These are phyloP conservation scores for Fundulus diaphanus DNA, from an alignment of 2,797 vertebrate genomes.

Conservation along the genomic window DNA sequence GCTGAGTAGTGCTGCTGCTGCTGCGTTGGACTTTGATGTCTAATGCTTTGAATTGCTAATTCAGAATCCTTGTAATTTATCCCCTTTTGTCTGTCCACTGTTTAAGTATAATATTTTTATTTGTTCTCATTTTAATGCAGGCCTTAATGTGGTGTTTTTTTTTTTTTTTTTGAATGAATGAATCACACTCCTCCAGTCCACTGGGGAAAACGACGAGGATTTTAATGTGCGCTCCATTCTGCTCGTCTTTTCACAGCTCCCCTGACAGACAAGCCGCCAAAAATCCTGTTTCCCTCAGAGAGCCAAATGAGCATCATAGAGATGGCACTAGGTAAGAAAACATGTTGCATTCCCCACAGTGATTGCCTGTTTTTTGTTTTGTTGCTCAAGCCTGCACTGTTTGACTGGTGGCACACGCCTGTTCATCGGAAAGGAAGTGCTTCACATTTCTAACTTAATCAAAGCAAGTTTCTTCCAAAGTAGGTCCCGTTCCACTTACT, in stretches of 20 bases:
- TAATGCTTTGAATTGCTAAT: slow-evolving; percentile 43
- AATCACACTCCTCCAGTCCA: slow-evolving; percentile 54
- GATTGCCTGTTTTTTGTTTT: slow-evolving; percentile 1
- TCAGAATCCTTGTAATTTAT: slow-evolving; percentile 41
- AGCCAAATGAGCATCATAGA: slow-evolving; percentile 91
- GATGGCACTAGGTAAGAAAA: slow-evolving; percentile 90
- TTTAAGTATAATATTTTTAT: slow-evolving; percentile 57
- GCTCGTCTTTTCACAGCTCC: slow-evolving; percentile 86
- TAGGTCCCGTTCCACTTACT: slow-evolving; percentile 7
- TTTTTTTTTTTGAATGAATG: slow-evolving; percentile 44
- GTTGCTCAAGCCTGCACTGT: neutral
- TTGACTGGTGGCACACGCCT: slow-evolving; percentile 3
- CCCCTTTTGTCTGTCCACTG: slow-evolving; percentile 34
- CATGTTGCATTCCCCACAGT: slow-evolving; percentile 21
- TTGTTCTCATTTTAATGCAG: slow-evolving; percentile 50
- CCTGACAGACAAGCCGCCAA: slow-evolving; percentile 96
- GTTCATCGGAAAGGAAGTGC: neutral
- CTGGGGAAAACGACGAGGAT: slow-evolving; percentile 38
- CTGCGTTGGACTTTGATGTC: slow-evolving; percentile 60
- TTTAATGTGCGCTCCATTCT: slow-evolving; percentile 47
- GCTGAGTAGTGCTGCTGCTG: slow-evolving; percentile 48
- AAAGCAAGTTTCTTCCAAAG: slow-evolving; percentile 1
- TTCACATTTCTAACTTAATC: slow-evolving; percentile 20
- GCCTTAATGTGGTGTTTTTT: slow-evolving; percentile 44
- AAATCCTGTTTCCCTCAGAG: slow-evolving; percentile 93